phyloP scores from a whole-genome alignment of 2,797 vertebrate species.

The Rhinichthys osculus region DNA sequence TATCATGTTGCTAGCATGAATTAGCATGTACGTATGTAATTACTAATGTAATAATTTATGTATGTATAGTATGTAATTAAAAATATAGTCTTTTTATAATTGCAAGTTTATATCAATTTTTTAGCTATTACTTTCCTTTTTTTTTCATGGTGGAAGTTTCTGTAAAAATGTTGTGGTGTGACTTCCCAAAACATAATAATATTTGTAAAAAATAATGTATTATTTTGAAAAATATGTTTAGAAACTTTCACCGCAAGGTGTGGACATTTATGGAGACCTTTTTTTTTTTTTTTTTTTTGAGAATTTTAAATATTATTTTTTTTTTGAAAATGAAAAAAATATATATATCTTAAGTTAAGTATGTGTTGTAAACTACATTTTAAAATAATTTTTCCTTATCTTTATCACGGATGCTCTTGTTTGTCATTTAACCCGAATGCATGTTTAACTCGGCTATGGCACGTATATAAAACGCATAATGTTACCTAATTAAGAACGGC shows the following conservation, averaged over 20 bases:
- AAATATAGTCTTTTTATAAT: too few species aligned
- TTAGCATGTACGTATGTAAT: too few species aligned
- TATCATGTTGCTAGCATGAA: too few species aligned
- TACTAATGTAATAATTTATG: too few species aligned
- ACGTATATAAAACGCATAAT: background rate
- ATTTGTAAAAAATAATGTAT: background rate
- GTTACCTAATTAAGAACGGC: background rate
- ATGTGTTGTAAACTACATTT: background rate
- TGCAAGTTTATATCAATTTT: background rate
- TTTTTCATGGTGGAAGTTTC: too few species aligned
- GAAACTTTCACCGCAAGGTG: background rate
- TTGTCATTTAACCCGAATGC: background rate
- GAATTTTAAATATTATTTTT: background rate
- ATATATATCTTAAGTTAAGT: background rate
- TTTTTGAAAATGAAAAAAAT: too few species aligned
- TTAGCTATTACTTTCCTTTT: too few species aligned
- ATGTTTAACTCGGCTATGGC: background rate
- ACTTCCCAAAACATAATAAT: background rate
- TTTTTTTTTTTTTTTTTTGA: background rate
- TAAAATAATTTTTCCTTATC: background rate
- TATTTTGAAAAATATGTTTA: background rate
- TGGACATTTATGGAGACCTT: background rate
- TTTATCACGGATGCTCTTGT: background rate
- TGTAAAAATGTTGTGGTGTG: background rate
- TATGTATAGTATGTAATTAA: too few species aligned